Evolutionary conservation across 1,140 invertebrate genomes (phyloP).

Genomic region (Bombus picipes): DNA sequence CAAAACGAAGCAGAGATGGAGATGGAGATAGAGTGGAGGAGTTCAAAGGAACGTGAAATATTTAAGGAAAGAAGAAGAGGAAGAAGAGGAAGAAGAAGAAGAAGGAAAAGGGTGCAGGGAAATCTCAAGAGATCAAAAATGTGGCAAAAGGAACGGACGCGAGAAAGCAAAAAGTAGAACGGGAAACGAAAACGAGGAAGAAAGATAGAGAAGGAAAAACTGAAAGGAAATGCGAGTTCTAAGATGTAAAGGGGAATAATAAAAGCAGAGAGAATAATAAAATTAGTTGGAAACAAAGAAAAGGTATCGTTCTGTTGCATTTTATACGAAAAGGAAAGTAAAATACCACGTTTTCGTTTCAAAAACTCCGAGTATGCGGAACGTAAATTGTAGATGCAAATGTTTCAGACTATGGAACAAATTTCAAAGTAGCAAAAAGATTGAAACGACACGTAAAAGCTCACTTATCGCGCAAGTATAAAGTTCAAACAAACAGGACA

Average conservation of each 20-base stretch:
- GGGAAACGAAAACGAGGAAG: background rate
- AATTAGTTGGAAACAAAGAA: background rate
- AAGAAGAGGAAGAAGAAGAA: too few species aligned
- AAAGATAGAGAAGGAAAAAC: background rate
- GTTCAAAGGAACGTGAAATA: too few species aligned
- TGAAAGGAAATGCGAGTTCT: background rate
- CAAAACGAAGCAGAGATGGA: background rate
- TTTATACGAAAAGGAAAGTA: background rate
- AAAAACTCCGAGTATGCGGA: background rate
- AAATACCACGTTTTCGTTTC: background rate
- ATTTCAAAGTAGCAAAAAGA: background rate
- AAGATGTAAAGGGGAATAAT: background rate
- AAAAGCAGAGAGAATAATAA: background rate
- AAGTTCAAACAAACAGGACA: background rate
- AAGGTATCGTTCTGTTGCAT: background rate
- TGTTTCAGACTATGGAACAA: background rate
- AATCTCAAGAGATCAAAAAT: background rate
- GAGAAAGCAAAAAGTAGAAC: background rate
- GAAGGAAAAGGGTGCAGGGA: too few species aligned
- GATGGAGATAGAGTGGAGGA: too few species aligned
- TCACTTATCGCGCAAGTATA: background rate
- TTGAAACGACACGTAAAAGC: background rate
- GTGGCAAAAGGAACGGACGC: background rate
- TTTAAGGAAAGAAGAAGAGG: background rate
- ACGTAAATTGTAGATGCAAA: background rate